Evolutionary conservation across 2,888 invertebrate genomes (phyloP).

Genomic region (Hyalella azteca): DNA sequence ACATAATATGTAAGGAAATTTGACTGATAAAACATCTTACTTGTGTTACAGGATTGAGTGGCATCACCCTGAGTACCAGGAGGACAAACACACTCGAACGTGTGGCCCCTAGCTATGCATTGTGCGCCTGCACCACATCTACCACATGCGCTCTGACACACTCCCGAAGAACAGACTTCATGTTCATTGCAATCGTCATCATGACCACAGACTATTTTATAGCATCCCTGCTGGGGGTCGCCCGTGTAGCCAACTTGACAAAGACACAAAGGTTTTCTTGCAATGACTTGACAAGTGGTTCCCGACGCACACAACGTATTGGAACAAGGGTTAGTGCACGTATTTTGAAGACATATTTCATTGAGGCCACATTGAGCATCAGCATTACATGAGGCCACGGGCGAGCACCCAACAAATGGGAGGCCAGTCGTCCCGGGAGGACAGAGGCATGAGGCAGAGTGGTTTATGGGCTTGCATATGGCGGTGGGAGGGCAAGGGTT

Average conservation of each 20-base stretch:
- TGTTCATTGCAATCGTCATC: slow-evolving; percentile 77
- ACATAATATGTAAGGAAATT: too few species aligned
- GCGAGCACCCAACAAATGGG: slow-evolving; percentile 55
- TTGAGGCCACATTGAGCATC: slow-evolving; percentile 61
- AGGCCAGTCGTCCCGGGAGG: slow-evolving; percentile 82
- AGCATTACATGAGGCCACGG: slow-evolving; percentile 49
- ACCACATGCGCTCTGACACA: slow-evolving; percentile 79
- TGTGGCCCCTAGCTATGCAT: slow-evolving; percentile 74
- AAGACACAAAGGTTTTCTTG: slow-evolving; percentile 83
- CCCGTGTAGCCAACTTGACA: slow-evolving; percentile 83
- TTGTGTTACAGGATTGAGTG: slow-evolving; percentile 66
- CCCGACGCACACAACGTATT: slow-evolving; percentile 43
- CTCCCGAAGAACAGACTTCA: slow-evolving; percentile 74
- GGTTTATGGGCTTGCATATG: slow-evolving; percentile 47
- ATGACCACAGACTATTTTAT: slow-evolving; percentile 69
- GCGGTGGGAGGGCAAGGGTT: slow-evolving; percentile 68
- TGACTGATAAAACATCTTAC: slow-evolving; percentile 58
- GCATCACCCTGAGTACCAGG: slow-evolving; percentile 84
- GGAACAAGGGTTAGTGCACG: slow-evolving; percentile 83
- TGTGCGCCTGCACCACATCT: slow-evolving; percentile 83
- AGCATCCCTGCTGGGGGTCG: slow-evolving; percentile 78
- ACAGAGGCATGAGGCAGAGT: slow-evolving; percentile 73
- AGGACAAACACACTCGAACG: slow-evolving; percentile 80
- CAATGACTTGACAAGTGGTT: slow-evolving; percentile 71
- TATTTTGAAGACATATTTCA: slow-evolving; percentile 75